phyloP scores from a whole-genome alignment of 2,113 vertebrate species.

The Cavia porcellus region DNA sequence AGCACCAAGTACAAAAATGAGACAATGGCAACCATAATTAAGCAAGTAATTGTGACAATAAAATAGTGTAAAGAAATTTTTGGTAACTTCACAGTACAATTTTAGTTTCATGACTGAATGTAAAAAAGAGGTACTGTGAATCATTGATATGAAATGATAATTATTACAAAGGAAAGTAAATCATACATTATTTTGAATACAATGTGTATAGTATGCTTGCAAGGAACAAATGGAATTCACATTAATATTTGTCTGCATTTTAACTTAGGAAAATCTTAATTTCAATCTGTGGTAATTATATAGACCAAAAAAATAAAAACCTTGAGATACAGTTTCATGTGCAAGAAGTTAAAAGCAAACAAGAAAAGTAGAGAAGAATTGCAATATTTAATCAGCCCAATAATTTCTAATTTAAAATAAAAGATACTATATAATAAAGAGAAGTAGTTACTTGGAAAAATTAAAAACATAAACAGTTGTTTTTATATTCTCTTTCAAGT shows the following conservation, averaged over 20 bases:
- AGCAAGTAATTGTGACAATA: not conserved
- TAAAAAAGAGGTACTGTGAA: conserved; percentile 32
- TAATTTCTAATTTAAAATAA: conserved; percentile 54
- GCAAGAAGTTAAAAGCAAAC: conserved; percentile 7
- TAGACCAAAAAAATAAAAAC: not conserved
- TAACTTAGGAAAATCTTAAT: not conserved
- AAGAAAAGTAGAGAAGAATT: not conserved
- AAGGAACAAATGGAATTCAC: conserved; percentile 36
- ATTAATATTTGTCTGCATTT: conserved; percentile 34
- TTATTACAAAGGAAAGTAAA: conserved; percentile 29
- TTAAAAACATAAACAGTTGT: conserved; percentile 42
- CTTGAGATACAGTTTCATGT: not conserved
- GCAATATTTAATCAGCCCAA: conserved; percentile 3
- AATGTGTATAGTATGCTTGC: not conserved
- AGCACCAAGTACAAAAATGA: not conserved
- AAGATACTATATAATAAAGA: conserved; percentile 14
- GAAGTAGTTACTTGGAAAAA: conserved; percentile 44
- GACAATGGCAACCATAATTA: too few species aligned
- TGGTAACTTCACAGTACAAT: not conserved
- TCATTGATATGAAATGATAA: conserved; percentile 46
- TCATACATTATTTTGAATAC: conserved; percentile 32
- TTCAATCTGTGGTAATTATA: not conserved
- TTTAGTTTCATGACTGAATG: conserved; percentile 49
- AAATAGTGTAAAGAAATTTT: not conserved
- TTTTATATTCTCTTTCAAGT: not conserved